Evolutionary conservation across 2,113 vertebrate genomes (phyloP).

Genomic region (Larimichthys crocea): DNA sequence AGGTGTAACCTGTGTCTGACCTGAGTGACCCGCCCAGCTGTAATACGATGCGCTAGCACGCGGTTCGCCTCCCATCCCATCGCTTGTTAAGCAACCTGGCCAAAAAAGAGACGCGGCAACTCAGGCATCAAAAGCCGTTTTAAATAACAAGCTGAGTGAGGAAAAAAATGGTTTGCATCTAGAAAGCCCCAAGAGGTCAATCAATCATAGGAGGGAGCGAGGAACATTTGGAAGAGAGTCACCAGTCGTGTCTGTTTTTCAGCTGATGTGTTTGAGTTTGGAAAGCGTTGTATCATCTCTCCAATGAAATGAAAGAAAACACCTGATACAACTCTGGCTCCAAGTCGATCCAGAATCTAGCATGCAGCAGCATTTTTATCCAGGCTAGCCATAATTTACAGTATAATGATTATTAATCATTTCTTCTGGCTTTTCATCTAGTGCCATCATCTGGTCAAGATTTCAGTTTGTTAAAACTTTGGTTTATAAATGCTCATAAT

Average conservation of each 20-base stretch:
- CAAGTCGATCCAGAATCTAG: neutral
- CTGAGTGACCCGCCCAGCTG: constrained; percentile 44
- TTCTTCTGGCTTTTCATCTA: neutral
- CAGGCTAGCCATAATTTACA: neutral
- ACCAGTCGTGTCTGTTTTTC: constrained; percentile 31
- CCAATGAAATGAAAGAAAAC: constrained; percentile 22
- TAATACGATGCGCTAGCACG: constrained; percentile 56
- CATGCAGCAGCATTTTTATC: neutral
- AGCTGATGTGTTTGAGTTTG: constrained; percentile 11
- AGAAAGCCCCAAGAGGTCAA: constrained; percentile 46
- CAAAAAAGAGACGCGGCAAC: constrained; percentile 58
- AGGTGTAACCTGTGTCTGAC: constrained; percentile 56
- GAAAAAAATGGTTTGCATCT: constrained; percentile 29
- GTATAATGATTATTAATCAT: neutral
- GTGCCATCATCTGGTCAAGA: neutral
- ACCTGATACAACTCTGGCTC: constrained; percentile 15
- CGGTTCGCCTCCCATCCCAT: constrained; percentile 49
- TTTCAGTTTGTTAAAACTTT: neutral
- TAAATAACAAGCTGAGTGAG: constrained; percentile 73
- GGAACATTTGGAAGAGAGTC: constrained; percentile 36
- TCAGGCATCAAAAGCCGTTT: constrained; percentile 64
- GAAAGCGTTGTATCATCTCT: constrained; percentile 21
- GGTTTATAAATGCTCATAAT: neutral
- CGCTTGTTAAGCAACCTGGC: constrained; percentile 58
- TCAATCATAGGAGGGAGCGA: constrained; percentile 27